A percentile compares a stretch with the other conserved stretches of the same genome.
These are phyloP conservation scores for Xenops minutus DNA, from an alignment of 2,797 vertebrate genomes.

Conservation along the genomic window DNA sequence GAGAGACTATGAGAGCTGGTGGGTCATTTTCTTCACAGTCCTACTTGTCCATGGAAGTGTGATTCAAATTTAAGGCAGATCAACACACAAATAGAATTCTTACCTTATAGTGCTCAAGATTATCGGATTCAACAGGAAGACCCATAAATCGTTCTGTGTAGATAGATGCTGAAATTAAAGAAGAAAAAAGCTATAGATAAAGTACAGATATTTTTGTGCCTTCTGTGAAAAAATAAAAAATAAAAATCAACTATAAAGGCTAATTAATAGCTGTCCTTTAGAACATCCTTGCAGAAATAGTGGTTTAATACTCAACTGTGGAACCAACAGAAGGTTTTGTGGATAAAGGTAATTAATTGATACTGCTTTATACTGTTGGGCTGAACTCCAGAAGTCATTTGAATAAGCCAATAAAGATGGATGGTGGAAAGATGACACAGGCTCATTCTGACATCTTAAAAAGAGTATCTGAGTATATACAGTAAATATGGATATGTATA, in stretches of 20 bases:
- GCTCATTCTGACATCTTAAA: background rate
- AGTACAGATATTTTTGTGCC: background rate
- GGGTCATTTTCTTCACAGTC: background rate
- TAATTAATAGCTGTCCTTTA: background rate
- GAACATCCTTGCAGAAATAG: background rate
- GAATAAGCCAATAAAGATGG: background rate
- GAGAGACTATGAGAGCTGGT: background rate
- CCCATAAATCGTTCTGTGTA: conserved; percentile 85
- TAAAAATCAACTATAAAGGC: background rate
- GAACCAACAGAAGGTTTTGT: background rate
- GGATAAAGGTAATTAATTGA: background rate
- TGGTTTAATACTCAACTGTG: background rate
- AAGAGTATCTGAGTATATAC: background rate
- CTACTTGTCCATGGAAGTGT: background rate
- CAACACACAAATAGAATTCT: conserved; percentile 33
- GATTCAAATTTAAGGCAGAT: conserved; percentile 2
- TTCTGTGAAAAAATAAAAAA: background rate
- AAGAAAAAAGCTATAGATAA: background rate
- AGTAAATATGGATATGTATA: background rate
- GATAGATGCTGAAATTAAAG: conserved; percentile 74
- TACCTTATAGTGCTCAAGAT: conserved; percentile 81
- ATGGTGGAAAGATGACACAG: background rate
- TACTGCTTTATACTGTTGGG: background rate
- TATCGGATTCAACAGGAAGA: conserved; percentile 77
- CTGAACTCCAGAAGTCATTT: background rate